These are phyloP conservation scores for Hydriomena furcata DNA, from an alignment of 2,888 invertebrate species.

Conservation along the genomic window DNA sequence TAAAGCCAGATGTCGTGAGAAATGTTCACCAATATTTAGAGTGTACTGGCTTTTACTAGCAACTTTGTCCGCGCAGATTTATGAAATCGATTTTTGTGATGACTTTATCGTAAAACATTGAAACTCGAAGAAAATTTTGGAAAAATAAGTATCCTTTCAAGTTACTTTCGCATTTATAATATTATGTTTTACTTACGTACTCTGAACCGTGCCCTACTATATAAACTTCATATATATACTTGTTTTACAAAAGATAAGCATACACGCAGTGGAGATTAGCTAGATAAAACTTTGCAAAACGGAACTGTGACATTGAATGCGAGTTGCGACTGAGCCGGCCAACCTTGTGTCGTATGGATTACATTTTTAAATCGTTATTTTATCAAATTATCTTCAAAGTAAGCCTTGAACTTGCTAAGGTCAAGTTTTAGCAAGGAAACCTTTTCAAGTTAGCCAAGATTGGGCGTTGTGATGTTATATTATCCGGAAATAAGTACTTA, in stretches of 20 bases:
- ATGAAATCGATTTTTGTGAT: too few relatives aligned
- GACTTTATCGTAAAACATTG: too few relatives aligned
- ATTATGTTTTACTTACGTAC: too few relatives aligned
- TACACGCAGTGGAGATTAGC: constrained; percentile 9
- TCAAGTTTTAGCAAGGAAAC: constrained; percentile 4
- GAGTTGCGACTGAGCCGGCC: constrained; percentile 16
- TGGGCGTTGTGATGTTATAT: too few relatives aligned
- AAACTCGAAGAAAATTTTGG: too few relatives aligned
- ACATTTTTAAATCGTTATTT: neutral
- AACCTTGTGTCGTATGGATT: constrained; percentile 14
- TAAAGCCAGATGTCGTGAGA: too few relatives aligned
- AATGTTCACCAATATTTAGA: too few relatives aligned
- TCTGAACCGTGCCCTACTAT: neutral
- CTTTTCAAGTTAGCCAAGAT: neutral
- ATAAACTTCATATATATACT: constrained; percentile 1
- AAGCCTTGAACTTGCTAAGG: constrained; percentile 10
- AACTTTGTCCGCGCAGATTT: too few relatives aligned
- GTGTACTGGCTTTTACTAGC: too few relatives aligned
- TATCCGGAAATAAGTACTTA: too few relatives aligned
- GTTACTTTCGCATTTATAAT: too few relatives aligned
- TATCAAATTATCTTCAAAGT: neutral
- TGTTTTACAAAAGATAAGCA: constrained; percentile 7
- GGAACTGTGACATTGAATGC: constrained; percentile 17
- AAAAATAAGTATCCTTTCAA: too few relatives aligned
- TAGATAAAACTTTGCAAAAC: constrained; percentile 21